phyloP scores from a whole-genome alignment of 2,113 vertebrate species.

The Cheilinus undulatus region DNA sequence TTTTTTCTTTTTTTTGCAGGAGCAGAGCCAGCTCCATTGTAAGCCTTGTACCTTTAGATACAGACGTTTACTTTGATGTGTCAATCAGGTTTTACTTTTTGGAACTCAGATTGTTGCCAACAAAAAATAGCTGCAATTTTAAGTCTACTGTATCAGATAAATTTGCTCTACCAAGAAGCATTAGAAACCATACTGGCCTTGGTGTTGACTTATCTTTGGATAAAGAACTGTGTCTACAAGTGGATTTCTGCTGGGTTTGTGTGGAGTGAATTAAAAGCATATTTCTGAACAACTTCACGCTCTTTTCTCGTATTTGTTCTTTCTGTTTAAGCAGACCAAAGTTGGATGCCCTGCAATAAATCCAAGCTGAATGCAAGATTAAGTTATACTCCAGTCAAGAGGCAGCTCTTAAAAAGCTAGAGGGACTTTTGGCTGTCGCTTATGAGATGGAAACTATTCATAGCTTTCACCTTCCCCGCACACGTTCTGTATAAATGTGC shows the following conservation, averaged over 20 bases:
- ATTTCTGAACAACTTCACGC: constrained; percentile 23
- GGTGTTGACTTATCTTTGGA: constrained; percentile 8
- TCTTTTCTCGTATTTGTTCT: constrained; percentile 17
- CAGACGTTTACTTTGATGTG: constrained; percentile 13
- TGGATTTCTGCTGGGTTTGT: constrained; percentile 36
- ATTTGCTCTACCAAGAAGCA: constrained; percentile 7
- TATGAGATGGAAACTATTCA: constrained; percentile 70
- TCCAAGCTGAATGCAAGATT: constrained; percentile 43
- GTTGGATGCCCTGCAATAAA: constrained; percentile 47
- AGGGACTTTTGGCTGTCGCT: constrained; percentile 53
- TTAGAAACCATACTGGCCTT: constrained; percentile 19
- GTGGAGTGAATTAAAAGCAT: constrained; percentile 60
- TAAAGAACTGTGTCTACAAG: constrained; percentile 4
- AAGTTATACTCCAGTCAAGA: constrained; percentile 48
- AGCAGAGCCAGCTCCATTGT: constrained; percentile 25
- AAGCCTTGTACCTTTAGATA: constrained; percentile 40
- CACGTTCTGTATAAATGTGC: constrained; percentile 10
- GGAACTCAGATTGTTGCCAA: constrained; percentile 40
- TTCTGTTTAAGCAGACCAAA: constrained; percentile 23
- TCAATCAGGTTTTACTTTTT: constrained; percentile 17
- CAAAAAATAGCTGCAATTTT: constrained; percentile 1
- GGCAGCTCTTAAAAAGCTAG: constrained; percentile 44
- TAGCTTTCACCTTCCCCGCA: constrained; percentile 61
- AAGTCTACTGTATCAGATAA: not conserved
- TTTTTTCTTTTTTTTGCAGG: too few species aligned